Conservation (phyloP, 2,888 invertebrate genomes). For the Lathronympha strigana region DNA sequence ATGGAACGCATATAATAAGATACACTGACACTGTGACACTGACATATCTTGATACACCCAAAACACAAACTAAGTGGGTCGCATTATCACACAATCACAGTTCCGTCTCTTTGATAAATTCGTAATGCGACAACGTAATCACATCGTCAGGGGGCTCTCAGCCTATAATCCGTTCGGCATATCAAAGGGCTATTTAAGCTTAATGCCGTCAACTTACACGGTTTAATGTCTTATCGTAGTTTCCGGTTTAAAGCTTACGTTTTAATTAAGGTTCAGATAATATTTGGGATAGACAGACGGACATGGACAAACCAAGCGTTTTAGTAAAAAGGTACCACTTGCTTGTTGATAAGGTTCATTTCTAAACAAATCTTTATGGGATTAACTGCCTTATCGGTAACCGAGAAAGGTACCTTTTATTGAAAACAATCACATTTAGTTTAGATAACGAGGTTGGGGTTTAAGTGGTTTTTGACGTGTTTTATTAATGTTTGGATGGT, state of each 20-base stretch:
- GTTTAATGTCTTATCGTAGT: slow-evolving; percentile 37
- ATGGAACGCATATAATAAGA: not conserved
- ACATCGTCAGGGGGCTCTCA: slow-evolving; percentile 11
- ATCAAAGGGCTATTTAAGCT: slow-evolving; percentile 33
- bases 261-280: slow-evolving; percentile 35
- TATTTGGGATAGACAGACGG: slow-evolving; percentile 30
- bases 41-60: not conserved
- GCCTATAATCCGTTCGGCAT: slow-evolving; percentile 36
- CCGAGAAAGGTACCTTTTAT: no score
- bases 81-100: no score
- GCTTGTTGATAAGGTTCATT: no score
- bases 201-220: slow-evolving; percentile 41
- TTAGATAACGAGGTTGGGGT: slow-evolving; percentile 25
- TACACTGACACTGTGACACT: not conserved
- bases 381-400: no score
- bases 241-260: slow-evolving; percentile 35
- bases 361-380: no score
- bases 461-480: slow-evolving; percentile 15
- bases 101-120: slow-evolving; percentile 30
- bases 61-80: not conserved
- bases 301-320: no score
- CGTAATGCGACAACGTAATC: slow-evolving; percentile 31
- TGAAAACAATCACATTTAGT: no score
- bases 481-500: slow-evolving; percentile 7
- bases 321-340: no score